Percentiles rank a stretch among this genome's conserved stretches.
Conservation (phyloP, 2,888 invertebrate species). For the Netelia inedita region DNA sequence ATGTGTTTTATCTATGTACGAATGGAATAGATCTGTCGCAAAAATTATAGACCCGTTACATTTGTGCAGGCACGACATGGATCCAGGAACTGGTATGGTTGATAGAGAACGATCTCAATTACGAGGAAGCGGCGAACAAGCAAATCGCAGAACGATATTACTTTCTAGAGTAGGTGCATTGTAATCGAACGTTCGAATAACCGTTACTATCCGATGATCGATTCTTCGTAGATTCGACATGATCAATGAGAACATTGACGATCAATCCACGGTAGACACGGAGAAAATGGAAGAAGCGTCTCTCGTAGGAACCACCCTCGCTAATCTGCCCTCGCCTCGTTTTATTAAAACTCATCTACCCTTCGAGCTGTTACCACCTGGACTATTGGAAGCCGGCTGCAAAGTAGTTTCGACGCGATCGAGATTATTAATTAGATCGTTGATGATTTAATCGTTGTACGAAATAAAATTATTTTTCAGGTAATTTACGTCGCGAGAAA, state of each 20-base stretch:
- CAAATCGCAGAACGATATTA: constrained; percentile 89
- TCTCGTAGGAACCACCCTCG: not conserved
- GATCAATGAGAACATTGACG: not conserved
- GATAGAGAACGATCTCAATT: constrained; percentile 87
- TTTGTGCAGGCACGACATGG: constrained; percentile 88
- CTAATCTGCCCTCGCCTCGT: constrained; percentile 16
- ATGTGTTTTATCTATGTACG: no score
- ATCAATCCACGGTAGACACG: not conserved
- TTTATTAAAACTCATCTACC: constrained; percentile 41
- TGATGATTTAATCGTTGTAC: not conserved
- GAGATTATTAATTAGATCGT: not conserved
- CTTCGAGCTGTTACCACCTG: constrained; percentile 28
- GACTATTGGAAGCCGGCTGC: constrained; percentile 32
- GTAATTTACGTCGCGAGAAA: constrained; percentile 80
- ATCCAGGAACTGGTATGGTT: constrained; percentile 92
- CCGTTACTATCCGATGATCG: constrained; percentile 2
- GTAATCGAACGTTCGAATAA: no score
- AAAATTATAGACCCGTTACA: not conserved
- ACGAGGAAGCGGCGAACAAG: constrained; percentile 85
- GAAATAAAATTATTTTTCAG: constrained; percentile 65
- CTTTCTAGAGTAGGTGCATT: constrained; percentile 89
- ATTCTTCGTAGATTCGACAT: not conserved
- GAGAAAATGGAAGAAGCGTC: not conserved
- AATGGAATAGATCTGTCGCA: no score
- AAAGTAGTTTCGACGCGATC: not conserved